Base-by-base conservation (phyloP, 2,113 vertebrate species). In the Formicarius rufipectus region DNA sequence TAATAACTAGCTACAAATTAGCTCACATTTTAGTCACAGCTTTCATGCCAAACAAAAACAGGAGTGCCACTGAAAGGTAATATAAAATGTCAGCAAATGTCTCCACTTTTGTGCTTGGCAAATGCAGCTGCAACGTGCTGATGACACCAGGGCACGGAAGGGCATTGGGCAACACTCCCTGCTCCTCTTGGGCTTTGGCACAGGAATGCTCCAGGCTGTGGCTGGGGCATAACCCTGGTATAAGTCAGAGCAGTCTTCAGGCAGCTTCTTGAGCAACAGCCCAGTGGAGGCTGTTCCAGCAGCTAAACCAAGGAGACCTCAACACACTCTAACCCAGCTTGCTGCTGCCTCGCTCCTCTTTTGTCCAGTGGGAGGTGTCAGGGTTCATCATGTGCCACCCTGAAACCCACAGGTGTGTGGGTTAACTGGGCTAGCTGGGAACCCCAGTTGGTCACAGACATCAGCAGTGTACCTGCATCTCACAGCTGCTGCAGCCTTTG, bases 1-100 rank as follows among this genome's bases (percentile, higher is more conserved):
- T 90, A 92, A 84, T 78, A 93, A 68, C 71, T 28, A 90, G 71
- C 68, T 96, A 88, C 85, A 90, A 94, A 95, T 93, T 86, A 93
- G 83, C 83, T 90, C 6, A 67, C 58, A 88, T 87, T 58, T 92
- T 84, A 78, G 88, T 75, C 5, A 1, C 0, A 0, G 56, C 73
- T 93, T 90, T 90, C 84, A 75, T 37, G 49, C 64, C 83, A 88
- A 88, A 96, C 85, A 67, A 85, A 91, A 76, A 10, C 60, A 89
- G 85, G 72, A 88, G 76, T 78, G 79, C 53, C 83, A 80, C 87
- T 83, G 85, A 86, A 94, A 80, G 37, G 31, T 45, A 85, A 91
- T 77, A 55, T 47, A 90, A 71, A 93, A 88, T 81, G 79, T 93
- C 91, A 95, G 91, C 84, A 90, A 95, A 94, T 7, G 28, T 83